phyloP scores from a whole-genome alignment of 2,113 vertebrate genomes.

The Pogona vitticeps region DNA sequence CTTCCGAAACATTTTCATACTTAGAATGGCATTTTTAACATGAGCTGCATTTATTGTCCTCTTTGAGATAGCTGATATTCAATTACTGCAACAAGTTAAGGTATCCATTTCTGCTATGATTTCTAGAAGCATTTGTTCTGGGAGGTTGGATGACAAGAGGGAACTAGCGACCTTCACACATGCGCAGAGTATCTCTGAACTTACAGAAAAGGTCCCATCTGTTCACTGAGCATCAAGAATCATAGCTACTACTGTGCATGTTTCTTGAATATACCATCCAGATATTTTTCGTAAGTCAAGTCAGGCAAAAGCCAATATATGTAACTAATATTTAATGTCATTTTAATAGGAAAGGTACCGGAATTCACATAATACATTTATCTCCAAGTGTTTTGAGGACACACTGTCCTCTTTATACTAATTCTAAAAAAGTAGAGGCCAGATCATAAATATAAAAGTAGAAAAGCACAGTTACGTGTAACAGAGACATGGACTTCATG shows the following conservation, averaged over 20 bases:
- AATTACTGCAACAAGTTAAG: not conserved
- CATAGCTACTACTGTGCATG: too few species aligned
- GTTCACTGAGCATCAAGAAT: constrained; percentile 59
- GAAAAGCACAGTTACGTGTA: not conserved
- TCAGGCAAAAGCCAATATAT: constrained; percentile 70
- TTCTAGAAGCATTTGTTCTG: not conserved
- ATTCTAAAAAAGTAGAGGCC: not conserved
- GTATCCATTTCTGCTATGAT: not conserved
- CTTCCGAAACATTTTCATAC: not conserved
- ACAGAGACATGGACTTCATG: not conserved
- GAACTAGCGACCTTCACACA: not conserved
- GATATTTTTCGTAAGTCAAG: constrained; percentile 58
- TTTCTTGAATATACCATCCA: constrained; percentile 30
- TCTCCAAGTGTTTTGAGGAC: constrained; percentile 12
- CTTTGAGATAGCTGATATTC: not conserved
- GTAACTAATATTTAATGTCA: constrained; percentile 17
- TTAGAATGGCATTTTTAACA: not conserved
- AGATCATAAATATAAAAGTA: not conserved
- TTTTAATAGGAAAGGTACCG: not conserved
- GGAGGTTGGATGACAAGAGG: not conserved
- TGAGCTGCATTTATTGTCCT: not conserved
- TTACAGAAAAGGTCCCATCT: constrained; percentile 57
- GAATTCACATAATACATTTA: not conserved
- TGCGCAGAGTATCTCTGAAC: not conserved
- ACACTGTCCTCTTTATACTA: not conserved